Evolutionary conservation across 2,888 invertebrate species (phyloP), one percentile per base, ranked within the genome.

Genomic region (Drosophila kanekoi): DNA sequence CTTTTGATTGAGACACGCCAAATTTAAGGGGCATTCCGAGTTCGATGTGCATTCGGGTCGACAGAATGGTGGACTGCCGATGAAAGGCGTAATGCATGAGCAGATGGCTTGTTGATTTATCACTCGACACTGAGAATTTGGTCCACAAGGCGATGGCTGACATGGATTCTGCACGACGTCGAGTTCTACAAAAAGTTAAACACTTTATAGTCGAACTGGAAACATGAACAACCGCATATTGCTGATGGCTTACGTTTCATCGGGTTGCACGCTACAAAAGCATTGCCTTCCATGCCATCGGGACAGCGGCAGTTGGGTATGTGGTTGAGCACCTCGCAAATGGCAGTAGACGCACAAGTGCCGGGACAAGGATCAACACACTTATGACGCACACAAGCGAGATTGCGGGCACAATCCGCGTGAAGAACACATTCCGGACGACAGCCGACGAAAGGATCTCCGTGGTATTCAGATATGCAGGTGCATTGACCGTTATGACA

Each of bases 81-180:
- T 93, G 78, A 93, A 95, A 49, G 94, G 94, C 20, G 94, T 94
- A 23, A 94, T 93, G 82, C 96, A 96, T 32, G 95, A 95, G 86
- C 96, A 96, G 3, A 94, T 94, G 4, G 95, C 95, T 91, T 95
- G 95, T n/a, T 94, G 94, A 81, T 96, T 96, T 28, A 94, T 90
- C 89, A 95, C 95, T 81, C 95, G 94, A 89, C 97, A 97, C 87
- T 95, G 93, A 77, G 97, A 96, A 88, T 97, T 96, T 10, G 96
- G 95, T 23, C 97, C 97, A 89, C 97, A 97, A 0, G 96, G 96
- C 2, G 96, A 95, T 62, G 96, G 95, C 66, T 94, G 93, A 87
- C 96, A 96, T 5, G 92, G 92, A 70, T 92, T 87, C 35, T 75
- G 64, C 0, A 73, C 57, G 9, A 79, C 60, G 53, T 90, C 81